These are phyloP conservation scores for Heterochromis multidens DNA, from an alignment of 2,113 vertebrate genomes.

Conservation along the genomic window DNA sequence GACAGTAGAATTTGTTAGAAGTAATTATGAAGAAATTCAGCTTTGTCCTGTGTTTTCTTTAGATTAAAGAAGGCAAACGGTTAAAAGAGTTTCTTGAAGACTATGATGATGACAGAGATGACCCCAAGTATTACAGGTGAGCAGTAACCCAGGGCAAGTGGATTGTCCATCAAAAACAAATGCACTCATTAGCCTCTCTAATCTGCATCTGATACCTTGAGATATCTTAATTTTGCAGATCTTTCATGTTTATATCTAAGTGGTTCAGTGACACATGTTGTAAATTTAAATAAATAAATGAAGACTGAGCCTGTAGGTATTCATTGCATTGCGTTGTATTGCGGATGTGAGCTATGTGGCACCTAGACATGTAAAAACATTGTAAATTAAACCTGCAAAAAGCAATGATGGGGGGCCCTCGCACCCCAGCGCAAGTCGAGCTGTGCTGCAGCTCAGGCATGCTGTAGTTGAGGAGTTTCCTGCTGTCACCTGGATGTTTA, in stretches of 20 bases:
- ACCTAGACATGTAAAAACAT: too few relatives aligned
- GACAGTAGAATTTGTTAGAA: background rate
- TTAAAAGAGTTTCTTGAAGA: constrained; percentile 98
- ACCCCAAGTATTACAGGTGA: constrained; percentile 97
- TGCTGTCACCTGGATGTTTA: too few relatives aligned
- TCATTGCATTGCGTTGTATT: background rate
- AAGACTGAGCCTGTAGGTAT: background rate
- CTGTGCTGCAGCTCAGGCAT: too few relatives aligned
- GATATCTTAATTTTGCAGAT: background rate
- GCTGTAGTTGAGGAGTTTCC: too few relatives aligned
- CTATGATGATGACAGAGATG: constrained; percentile 97
- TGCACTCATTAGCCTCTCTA: background rate
- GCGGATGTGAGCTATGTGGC: background rate
- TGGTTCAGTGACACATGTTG: background rate
- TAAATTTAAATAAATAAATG: background rate
- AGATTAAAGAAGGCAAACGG: constrained; percentile 97
- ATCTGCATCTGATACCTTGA: background rate
- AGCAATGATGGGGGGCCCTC: too few relatives aligned
- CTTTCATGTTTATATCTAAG: background rate
- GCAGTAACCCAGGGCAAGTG: background rate
- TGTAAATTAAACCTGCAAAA: too few relatives aligned
- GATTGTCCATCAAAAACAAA: background rate
- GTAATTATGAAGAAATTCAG: background rate
- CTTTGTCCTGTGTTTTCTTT: background rate
- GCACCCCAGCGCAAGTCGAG: too few relatives aligned